Base-by-base conservation (phyloP, 2,888 invertebrate genomes). In the Nesidiocoris tenuis region DNA sequence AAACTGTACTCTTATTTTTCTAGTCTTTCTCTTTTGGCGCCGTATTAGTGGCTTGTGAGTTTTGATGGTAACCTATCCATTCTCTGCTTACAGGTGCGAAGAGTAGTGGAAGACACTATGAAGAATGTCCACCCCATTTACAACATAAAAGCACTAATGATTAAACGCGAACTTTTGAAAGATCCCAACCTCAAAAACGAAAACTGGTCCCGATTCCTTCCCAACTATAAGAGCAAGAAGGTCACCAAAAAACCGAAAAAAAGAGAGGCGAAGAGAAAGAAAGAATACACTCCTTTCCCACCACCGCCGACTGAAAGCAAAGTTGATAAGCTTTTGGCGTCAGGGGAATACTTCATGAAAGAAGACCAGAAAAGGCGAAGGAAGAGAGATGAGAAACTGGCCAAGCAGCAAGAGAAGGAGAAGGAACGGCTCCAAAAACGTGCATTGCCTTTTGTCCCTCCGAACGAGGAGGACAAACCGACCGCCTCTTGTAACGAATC, bases 61-160 rank as follows among this genome's bases (percentile, higher is more conserved):
- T n/a, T n/a, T n/a, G n/a, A n/a, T n/a, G n/a, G n/a, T n/a, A n/a
- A n/a, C n/a, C n/a, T n/a, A n/a, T n/a, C n/a, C n/a, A 3, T 59
- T 25, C n/a, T 22, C 19, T 63, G 65, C 22, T 63, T 74, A 39
- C 81, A 85, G 82, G 94, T 94, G 0, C 87, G 97, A 75, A 90
- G 92, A 80, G 94, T 99, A 81, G 94, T 95, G 0, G 91, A 93
- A 82, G 98, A 99, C 81, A 97, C 97, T 0, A 98, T 99, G 98
- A 95, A 94, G 82, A 99, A 99, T 84, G 89, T 99, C 74, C 99
- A 99, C 86, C 99, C 99, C 0, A 95, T 99, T 83, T 98, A 98
- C 83, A 98, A 97, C 82, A 96, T 99, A 0, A 94, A 98, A 86
- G 92, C 95, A 1, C 84, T 99, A 68, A 98, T 99, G 98, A 97